These are phyloP conservation scores for Bembecia ichneumoniformis DNA, from an alignment of 2,888 invertebrate genomes.

Conservation along the genomic window DNA sequence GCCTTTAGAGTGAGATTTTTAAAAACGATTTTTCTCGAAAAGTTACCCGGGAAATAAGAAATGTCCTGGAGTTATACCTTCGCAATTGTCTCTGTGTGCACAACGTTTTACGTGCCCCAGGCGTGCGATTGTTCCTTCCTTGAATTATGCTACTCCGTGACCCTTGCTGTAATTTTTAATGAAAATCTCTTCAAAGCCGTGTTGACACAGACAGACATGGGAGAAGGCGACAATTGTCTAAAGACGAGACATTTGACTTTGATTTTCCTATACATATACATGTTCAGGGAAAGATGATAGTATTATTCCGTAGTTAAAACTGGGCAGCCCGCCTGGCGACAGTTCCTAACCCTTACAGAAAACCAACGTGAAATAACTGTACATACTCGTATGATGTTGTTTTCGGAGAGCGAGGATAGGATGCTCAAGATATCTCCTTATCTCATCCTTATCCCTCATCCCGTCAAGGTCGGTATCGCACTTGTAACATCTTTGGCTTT, in stretches of 20 bases:
- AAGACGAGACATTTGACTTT: not conserved
- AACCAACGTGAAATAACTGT: too few relatives aligned
- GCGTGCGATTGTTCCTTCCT: conserved; percentile 26
- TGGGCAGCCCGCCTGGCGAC: too few relatives aligned
- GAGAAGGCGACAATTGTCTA: conserved; percentile 10
- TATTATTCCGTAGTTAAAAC: too few relatives aligned
- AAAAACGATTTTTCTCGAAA: not conserved
- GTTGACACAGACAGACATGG: conserved; percentile 5
- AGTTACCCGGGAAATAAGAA: conserved; percentile 20
- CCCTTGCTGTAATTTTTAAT: conserved; percentile 26
- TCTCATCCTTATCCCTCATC: too few relatives aligned
- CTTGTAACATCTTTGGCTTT: too few relatives aligned
- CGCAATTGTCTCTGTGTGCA: conserved; percentile 16
- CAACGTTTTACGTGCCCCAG: conserved; percentile 24
- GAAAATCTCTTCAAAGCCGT: conserved; percentile 13
- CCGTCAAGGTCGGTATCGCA: too few relatives aligned
- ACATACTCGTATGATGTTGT: too few relatives aligned
- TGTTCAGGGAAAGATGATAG: too few relatives aligned
- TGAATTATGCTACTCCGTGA: conserved; percentile 15
- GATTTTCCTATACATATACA: too few relatives aligned
- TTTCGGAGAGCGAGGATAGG: too few relatives aligned
- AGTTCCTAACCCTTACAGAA: too few relatives aligned
- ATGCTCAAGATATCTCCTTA: too few relatives aligned
- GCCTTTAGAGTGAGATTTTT: not conserved
- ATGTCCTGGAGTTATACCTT: conserved; percentile 24